These are phyloP conservation scores for Pachymerium ferrugineum DNA, from an alignment of 2,888 invertebrate genomes.

Conservation along the genomic window DNA sequence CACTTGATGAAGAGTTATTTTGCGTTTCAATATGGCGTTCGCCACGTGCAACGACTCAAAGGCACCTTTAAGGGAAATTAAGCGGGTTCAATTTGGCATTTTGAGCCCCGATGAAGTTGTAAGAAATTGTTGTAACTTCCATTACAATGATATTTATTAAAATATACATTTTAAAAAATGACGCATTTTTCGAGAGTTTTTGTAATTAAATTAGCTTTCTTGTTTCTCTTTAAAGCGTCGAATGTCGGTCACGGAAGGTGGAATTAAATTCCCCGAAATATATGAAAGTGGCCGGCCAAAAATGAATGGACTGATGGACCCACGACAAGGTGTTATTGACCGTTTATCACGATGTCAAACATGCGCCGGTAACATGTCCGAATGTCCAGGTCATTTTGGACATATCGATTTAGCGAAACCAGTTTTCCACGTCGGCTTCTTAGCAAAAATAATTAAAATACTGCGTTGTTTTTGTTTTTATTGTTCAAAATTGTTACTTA, in stretches of 20 bases:
- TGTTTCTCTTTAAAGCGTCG: slow-evolving; percentile 68
- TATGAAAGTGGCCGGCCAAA: slow-evolving; percentile 98
- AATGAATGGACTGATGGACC: slow-evolving; percentile 97
- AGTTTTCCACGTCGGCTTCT: slow-evolving; percentile 95
- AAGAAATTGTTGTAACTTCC: slow-evolving; percentile 53
- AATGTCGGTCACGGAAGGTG: slow-evolving; percentile 97
- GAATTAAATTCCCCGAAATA: slow-evolving; percentile 93
- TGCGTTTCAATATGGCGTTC: slow-evolving; percentile 5
- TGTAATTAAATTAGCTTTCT: not conserved
- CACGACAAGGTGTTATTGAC: slow-evolving; percentile 95
- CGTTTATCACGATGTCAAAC: slow-evolving; percentile 88
- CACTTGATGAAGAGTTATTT: too few species aligned
- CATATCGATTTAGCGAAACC: slow-evolving; percentile 98
- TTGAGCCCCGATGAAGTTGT: slow-evolving; percentile 98
- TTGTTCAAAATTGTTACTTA: slow-evolving; percentile 94
- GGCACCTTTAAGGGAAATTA: slow-evolving; percentile 88
- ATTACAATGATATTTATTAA: too few species aligned
- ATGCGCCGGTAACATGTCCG: slow-evolving; percentile 93
- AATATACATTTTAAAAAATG: too few species aligned
- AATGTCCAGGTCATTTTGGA: slow-evolving; percentile 99
- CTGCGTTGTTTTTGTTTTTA: slow-evolving; percentile 98
- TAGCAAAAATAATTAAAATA: slow-evolving; percentile 94
- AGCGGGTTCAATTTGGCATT: slow-evolving; percentile 97
- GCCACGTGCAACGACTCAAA: slow-evolving; percentile 63
- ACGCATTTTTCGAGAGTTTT: too few species aligned